These are phyloP conservation scores for Catharus bicknelli DNA, from an alignment of 2,113 vertebrate species.

Conservation along the genomic window DNA sequence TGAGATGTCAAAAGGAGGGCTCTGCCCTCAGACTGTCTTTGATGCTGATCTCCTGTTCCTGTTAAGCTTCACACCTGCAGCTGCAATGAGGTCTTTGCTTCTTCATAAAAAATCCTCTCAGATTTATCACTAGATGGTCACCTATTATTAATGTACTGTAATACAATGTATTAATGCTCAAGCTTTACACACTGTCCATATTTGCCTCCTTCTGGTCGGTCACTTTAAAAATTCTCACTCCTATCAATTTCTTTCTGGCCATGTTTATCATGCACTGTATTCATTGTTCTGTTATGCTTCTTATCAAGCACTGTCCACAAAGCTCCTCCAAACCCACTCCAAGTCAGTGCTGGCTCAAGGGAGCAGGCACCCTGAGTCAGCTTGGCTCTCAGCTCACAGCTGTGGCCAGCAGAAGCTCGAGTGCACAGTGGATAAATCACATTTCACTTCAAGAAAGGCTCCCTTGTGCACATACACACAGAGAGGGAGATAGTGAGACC, in stretches of 20 bases:
- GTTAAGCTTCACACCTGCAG: constrained; percentile 6
- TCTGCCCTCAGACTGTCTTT: not conserved
- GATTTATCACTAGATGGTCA: not conserved
- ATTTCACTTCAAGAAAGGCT: not conserved
- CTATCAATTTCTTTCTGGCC: not conserved
- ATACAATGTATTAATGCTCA: not conserved
- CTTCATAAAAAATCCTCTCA: not conserved
- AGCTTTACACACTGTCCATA: not conserved
- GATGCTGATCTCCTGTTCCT: not conserved
- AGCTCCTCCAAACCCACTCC: not conserved
- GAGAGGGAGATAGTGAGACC: not conserved
- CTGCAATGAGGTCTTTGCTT: not conserved
- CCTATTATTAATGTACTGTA: not conserved
- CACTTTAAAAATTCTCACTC: not conserved
- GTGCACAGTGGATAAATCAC: not conserved
- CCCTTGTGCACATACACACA: fast-evolving
- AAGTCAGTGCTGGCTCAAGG: not conserved
- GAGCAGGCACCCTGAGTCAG: not conserved
- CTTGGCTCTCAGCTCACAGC: not conserved
- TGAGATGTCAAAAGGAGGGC: not conserved
- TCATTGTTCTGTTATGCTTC: not conserved
- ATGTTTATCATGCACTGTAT: not conserved
- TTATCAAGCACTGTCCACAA: not conserved
- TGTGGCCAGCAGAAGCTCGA: not conserved
- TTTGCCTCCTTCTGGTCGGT: not conserved